Evolutionary conservation across 2,888 invertebrate species (phyloP), one percentile per base, ranked within the genome.

Genomic region (Macropis europaea): DNA sequence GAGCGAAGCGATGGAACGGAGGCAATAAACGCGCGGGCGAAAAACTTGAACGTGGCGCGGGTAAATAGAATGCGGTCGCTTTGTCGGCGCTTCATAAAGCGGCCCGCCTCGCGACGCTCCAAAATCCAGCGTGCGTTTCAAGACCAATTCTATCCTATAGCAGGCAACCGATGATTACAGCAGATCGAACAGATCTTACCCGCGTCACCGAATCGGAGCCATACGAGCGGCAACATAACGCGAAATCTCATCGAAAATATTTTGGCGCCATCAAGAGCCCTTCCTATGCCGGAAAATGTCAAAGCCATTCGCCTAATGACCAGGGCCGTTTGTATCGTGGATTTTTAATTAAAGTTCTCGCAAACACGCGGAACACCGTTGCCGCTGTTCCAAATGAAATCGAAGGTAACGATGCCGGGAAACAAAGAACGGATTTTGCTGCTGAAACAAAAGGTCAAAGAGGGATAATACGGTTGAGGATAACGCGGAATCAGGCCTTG

Each of bases 21-120:
- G 60, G 56, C 63, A 76, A 70, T 76, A 68, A 78, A 78, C 60
- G 66, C 54, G 50, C 13, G 56, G 54, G 64, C 5, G 56, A 47
- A 52, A 66, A 73, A 68, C 53, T 71, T 57, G 13, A 54, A 63
- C 54, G n/a, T n/a, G 42, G 15, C 57, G 22, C 38, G 28, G 34
- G 76, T 79, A 79, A 79, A 79, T 71, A 79, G 69, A 63, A 60
- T 38, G 67, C 26, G 63, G 76, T 54, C 54, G 66, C 71, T 79
- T 79, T 76, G 79, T 74, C 68, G 78, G 45, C 53, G 70, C 52
- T 69, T 57, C 56, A 68, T 73, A 73, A 76, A 73, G 57, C 48
- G n/a, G n/a, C 32, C 24, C 28, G 34, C 11, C 34, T 24, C 17
- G 40, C 28, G 11, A 17, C 36, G 26, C 17, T 5, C 30, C 30